Percentiles rank a stretch among this genome's conserved stretches.
Evolutionary conservation across 2,113 vertebrate genomes (phyloP).

Genomic region (Empidonax traillii): DNA sequence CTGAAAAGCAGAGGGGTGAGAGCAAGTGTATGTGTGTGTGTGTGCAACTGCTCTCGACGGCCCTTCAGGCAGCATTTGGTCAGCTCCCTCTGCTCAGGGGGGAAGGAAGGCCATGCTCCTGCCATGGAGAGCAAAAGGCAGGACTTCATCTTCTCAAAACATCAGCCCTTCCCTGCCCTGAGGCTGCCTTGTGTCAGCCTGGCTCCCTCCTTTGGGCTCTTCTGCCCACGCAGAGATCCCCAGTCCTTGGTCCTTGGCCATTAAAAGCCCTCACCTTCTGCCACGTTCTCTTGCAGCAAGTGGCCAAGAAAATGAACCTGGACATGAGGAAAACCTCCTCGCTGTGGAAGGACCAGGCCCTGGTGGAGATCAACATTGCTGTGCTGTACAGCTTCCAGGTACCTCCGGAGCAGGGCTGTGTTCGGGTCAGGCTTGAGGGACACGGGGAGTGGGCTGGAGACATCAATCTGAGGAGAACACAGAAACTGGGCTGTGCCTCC

Average conservation of each 20-base stretch:
- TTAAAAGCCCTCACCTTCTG: neutral
- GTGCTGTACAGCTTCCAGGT: constrained; percentile 98
- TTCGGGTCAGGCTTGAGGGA: neutral
- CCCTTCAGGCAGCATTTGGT: neutral
- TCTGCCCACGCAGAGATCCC: neutral
- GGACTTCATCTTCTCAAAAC: neutral
- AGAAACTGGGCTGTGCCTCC: neutral
- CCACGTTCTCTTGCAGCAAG: constrained; percentile 76
- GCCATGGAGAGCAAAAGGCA: neutral
- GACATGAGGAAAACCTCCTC: constrained; percentile 95
- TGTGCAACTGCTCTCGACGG: neutral
- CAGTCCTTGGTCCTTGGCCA: neutral
- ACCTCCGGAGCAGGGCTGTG: neutral
- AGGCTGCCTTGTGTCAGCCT: neutral
- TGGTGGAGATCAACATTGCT: constrained; percentile 98
- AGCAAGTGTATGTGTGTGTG: neutral
- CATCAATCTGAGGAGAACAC: neutral
- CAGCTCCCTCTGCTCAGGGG: neutral
- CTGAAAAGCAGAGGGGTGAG: neutral
- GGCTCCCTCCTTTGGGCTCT: neutral
- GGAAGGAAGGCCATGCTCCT: neutral
- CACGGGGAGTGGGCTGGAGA: neutral
- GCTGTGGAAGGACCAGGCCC: constrained; percentile 94
- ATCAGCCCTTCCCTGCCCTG: neutral
- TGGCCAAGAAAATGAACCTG: constrained; percentile 91